These are phyloP conservation scores for Dicrurus megarhynchus DNA, from an alignment of 2,113 vertebrate genomes.

Conservation along the genomic window DNA sequence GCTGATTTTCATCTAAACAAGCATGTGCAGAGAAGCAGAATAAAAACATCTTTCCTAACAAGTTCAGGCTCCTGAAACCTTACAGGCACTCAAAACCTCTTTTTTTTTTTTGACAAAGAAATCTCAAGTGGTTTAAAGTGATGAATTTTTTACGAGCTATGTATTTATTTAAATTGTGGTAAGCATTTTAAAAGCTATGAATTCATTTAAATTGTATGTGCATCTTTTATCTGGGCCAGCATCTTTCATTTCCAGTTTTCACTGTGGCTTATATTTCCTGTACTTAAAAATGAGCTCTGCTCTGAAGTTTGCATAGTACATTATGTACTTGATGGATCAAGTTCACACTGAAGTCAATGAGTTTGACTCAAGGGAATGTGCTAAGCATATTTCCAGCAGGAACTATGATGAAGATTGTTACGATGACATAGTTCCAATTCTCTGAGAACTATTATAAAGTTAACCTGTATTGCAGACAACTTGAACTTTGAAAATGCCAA, in stretches of 20 bases:
- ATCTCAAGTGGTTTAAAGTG: neutral
- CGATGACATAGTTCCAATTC: neutral
- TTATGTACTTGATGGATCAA: neutral
- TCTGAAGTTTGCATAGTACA: neutral
- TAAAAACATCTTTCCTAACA: neutral
- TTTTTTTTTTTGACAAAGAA: neutral
- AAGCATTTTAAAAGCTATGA: neutral
- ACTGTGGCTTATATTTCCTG: neutral
- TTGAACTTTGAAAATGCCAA: neutral
- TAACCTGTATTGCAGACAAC: neutral
- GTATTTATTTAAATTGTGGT: neutral
- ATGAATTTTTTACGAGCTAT: neutral
- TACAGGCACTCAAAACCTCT: neutral
- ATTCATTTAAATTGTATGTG: neutral
- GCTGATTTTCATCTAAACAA: conserved; percentile 10
- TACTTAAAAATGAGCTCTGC: neutral
- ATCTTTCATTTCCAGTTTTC: neutral
- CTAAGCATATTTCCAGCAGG: neutral
- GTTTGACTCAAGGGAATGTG: neutral
- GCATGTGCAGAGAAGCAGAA: neutral
- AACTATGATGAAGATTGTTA: neutral
- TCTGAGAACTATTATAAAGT: neutral
- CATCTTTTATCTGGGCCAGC: neutral
- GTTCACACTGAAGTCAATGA: neutral
- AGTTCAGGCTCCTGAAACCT: neutral